Evolutionary conservation across 2,888 invertebrate genomes (phyloP).

Genomic region (Eupithecia dodoneata): DNA sequence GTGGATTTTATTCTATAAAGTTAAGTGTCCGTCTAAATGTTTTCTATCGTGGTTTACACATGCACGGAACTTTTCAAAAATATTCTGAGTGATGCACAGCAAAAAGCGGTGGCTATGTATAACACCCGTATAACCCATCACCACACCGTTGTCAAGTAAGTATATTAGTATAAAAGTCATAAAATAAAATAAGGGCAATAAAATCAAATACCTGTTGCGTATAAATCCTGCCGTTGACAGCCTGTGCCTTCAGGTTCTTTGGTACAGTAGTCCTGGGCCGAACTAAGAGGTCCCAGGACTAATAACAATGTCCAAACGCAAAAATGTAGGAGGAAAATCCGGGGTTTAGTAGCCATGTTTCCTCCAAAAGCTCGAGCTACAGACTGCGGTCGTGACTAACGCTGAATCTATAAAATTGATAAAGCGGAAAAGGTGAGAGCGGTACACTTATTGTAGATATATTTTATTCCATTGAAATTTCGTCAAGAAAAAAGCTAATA

Average conservation of each 20-base stretch:
- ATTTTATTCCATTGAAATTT: constrained; percentile 52
- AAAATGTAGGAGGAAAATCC: constrained; percentile 60
- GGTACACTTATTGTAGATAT: background rate
- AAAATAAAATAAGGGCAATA: background rate
- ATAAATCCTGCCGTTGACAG: constrained; percentile 55
- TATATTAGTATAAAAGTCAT: too few relatives aligned
- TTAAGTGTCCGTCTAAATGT: too few relatives aligned
- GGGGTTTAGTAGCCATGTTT: constrained; percentile 66
- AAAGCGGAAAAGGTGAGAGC: constrained; percentile 61
- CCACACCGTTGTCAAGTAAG: too few relatives aligned
- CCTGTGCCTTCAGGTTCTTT: constrained; percentile 50
- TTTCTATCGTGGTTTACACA: too few relatives aligned
- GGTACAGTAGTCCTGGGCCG: constrained; percentile 62
- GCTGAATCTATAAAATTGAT: constrained; percentile 62
- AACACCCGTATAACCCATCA: too few relatives aligned
- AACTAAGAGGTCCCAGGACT: constrained; percentile 53
- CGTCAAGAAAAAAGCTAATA: constrained; percentile 61
- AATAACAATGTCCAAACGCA: constrained; percentile 62
- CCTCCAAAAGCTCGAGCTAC: constrained; percentile 52
- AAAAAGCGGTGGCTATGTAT: too few relatives aligned
- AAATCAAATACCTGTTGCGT: constrained; percentile 52
- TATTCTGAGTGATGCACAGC: too few relatives aligned
- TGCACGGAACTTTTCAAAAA: too few relatives aligned
- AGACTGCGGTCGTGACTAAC: constrained; percentile 55
- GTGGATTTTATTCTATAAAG: too few relatives aligned